These are phyloP conservation scores for Watsonalla cultraria DNA, from an alignment of 2,888 invertebrate species.

Conservation along the genomic window DNA sequence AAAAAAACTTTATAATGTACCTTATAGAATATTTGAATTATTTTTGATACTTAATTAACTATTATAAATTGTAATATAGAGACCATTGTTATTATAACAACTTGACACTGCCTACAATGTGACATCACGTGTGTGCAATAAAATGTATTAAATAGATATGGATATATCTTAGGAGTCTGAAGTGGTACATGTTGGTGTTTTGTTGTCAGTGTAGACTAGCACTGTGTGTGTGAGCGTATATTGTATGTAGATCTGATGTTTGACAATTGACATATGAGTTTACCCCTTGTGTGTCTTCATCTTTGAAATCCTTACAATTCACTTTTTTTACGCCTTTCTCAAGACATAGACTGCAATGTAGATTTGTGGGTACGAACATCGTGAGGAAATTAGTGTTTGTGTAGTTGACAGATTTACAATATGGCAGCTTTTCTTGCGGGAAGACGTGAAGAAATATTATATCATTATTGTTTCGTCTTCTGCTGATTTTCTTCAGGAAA, in stretches of 20 bases:
- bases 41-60: conserved; percentile 63
- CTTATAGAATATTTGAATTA: conserved; percentile 46
- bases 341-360: no score
- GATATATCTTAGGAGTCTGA: conserved; percentile 26
- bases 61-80: conserved; percentile 39
- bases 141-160: conserved; percentile 5
- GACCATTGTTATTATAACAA: conserved; percentile 36
- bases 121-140: conserved; percentile 48
- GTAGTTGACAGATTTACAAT: no score
- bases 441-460: no score
- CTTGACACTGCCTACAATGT: conserved; percentile 42
- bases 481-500: no score
- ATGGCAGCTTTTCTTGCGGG: no score
- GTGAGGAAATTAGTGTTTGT: no score
- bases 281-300: background rate
- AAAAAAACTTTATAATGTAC: conserved; percentile 31
- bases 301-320: no score
- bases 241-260: background rate
- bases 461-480: no score
- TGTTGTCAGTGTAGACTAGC: conserved; percentile 4
- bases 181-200: conserved; percentile 1
- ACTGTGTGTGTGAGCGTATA: background rate
- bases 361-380: no score
- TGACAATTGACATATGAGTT: background rate
- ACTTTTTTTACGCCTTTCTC: no score